phyloP scores from a whole-genome alignment of 2,113 vertebrate genomes.

The Cyprinodon tularosa region DNA sequence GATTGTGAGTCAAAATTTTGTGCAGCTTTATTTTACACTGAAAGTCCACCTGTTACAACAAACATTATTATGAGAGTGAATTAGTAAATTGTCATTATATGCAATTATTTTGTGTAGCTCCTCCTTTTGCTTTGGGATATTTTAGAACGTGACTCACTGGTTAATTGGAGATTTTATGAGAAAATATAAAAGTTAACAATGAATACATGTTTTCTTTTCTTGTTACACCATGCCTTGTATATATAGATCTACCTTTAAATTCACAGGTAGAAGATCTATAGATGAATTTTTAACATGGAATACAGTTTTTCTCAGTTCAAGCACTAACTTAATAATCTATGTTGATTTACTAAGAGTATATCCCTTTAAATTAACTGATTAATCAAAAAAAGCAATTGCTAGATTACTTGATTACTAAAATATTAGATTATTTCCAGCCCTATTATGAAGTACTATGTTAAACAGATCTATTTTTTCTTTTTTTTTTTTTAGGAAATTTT shows the following conservation, averaged over 20 bases:
- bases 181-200: conserved; percentile 10
- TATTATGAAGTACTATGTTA: no score
- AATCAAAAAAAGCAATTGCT: no score
- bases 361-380: no score
- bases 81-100: conserved; percentile 14
- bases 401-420: no score
- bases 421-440: no score
- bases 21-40: neutral
- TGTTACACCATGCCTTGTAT: neutral
- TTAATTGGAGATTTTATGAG: conserved; percentile 11
- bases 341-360: no score
- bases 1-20: neutral
- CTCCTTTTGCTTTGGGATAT: conserved; percentile 40
- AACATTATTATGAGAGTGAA: neutral
- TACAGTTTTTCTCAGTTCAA: no score
- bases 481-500: neutral
- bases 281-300: no score
- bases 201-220: neutral
- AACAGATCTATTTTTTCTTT: no score
- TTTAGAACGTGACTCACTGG: conserved; percentile 13
- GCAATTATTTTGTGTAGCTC: conserved; percentile 27
- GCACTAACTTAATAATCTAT: no score
- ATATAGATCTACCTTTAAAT: no score
- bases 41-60: neutral
- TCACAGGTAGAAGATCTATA: no score